These are phyloP conservation scores for Tridacna gigas DNA, from an alignment of 2,888 invertebrate species.

Conservation along the genomic window DNA sequence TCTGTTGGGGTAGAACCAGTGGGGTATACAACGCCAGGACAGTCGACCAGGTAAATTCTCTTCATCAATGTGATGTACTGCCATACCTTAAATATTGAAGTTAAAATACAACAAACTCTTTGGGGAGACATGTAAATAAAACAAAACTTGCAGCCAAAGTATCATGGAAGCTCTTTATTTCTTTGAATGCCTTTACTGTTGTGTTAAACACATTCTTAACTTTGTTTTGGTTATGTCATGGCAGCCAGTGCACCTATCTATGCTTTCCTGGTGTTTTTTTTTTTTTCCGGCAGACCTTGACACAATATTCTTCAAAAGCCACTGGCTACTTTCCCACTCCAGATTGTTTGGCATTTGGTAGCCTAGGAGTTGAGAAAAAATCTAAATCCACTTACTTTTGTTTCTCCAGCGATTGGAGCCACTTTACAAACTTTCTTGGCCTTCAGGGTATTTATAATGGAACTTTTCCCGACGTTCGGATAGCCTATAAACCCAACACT, in stretches of 20 bases:
- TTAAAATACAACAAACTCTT: neutral
- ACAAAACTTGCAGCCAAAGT: too few species aligned
- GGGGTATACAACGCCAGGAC: slow-evolving; percentile 99
- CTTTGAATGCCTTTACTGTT: too few species aligned
- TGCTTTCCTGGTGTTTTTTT: too few species aligned
- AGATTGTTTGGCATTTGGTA: neutral
- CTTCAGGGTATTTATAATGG: slow-evolving; percentile 97
- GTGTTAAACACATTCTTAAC: too few species aligned
- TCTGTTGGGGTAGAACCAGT: slow-evolving; percentile 95
- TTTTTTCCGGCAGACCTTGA: too few species aligned
- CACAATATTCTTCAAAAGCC: too few species aligned
- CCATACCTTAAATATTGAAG: slow-evolving; percentile 90
- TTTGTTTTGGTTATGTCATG: too few species aligned
- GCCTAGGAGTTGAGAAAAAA: too few species aligned
- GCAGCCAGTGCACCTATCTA: too few species aligned
- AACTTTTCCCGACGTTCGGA: slow-evolving; percentile 99
- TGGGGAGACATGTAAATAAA: too few species aligned
- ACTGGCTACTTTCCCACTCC: neutral
- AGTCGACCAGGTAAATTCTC: slow-evolving; percentile 98
- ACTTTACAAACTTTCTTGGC: slow-evolving; percentile 97
- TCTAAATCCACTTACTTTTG: slow-evolving; percentile 83
- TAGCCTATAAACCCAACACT: slow-evolving; percentile 99
- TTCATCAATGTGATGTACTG: slow-evolving; percentile 99
- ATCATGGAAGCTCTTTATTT: too few species aligned
- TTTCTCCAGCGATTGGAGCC: slow-evolving; percentile 97